Base-by-base conservation (phyloP, 2,113 vertebrate genomes). In the Dunckerocampus dactyliophorus region DNA sequence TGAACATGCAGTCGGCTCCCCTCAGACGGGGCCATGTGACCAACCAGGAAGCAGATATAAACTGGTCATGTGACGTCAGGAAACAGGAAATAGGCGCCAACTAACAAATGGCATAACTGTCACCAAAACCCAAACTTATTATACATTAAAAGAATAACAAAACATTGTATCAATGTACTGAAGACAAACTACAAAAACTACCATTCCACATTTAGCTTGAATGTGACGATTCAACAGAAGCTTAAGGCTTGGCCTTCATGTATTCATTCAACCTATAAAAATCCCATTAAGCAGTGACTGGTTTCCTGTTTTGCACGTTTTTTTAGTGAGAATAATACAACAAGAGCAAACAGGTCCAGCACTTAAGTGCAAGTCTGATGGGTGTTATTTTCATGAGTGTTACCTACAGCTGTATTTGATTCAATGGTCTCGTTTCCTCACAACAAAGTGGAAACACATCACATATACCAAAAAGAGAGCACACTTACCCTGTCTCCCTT, bases 401-500 rank as follows among this genome's bases (percentile, higher is more conserved):
- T 52, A 14, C 17, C 6, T 9, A 31, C 14, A 3, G 6, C 15
- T 28, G 7, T 3, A 10, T 53, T 15, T 1, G 14, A 5, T 31
- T 53, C 7, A 31, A 31, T 31, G 3, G 10, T 10, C 16, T 53
- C 51, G 6, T 11, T 14, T 12, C 28, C 19, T 14, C n/a, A 37
- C 17, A 39, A 31, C 3, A 28, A 28, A 52, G 8, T 24, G 1
- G 24, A 62, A 22, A 70, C n/a, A n/a, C n/a, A n/a, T n/a, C n/a
- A n/a, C n/a, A n/a, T n/a, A n/a, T n/a, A n/a, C 17, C 6, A 34
- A 48, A 55, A 54, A 17, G 12, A 60, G 7, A 7, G 16, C 21
- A 56, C 43, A 74, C 93, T 63, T 91, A 98, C 96, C 88, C 89
- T 91, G 0, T 95, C 94, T 77, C 95, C 96, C 80, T 88, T 95